These are phyloP conservation scores for Cynoglossus semilaevis DNA, from an alignment of 2,113 vertebrate genomes.

Conservation along the genomic window DNA sequence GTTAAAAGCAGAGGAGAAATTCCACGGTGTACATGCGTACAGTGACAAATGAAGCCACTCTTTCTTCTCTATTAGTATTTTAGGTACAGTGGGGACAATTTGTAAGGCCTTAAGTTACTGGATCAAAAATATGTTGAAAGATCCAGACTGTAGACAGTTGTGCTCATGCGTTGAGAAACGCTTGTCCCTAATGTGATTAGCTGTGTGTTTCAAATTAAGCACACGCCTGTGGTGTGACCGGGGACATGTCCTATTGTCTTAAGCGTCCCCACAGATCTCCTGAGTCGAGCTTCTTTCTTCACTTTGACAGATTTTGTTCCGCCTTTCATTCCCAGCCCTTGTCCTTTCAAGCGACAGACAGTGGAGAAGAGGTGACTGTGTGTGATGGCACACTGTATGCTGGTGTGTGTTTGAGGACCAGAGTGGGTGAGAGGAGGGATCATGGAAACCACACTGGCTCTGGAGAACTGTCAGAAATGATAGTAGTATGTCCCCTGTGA, in stretches of 20 bases:
- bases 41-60: no score
- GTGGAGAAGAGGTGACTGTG: conserved; percentile 34
- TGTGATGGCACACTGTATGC: conserved; percentile 23
- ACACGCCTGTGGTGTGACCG: conserved; percentile 63
- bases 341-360: conserved; percentile 62
- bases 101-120: conserved; percentile 57
- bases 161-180: conserved; percentile 52
- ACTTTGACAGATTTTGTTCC: conserved; percentile 71
- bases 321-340: conserved; percentile 64
- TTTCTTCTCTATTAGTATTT: conserved; percentile 8
- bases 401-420: conserved; percentile 42
- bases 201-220: conserved; percentile 71
- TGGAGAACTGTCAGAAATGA: conserved; percentile 79
- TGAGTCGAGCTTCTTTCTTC: conserved; percentile 52
- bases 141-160: conserved; percentile 61
- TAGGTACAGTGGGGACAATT: conserved; percentile 44
- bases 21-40: no score
- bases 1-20: no score
- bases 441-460: conserved; percentile 74
- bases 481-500: conserved; percentile 78
- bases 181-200: conserved; percentile 72
- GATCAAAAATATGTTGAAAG: conserved; percentile 54
- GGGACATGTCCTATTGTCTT: conserved; percentile 67
- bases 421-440: conserved; percentile 54
- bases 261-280: conserved; percentile 54